phyloP scores from a whole-genome alignment of 2,113 vertebrate species.

The Poicephalus gulielmi region DNA sequence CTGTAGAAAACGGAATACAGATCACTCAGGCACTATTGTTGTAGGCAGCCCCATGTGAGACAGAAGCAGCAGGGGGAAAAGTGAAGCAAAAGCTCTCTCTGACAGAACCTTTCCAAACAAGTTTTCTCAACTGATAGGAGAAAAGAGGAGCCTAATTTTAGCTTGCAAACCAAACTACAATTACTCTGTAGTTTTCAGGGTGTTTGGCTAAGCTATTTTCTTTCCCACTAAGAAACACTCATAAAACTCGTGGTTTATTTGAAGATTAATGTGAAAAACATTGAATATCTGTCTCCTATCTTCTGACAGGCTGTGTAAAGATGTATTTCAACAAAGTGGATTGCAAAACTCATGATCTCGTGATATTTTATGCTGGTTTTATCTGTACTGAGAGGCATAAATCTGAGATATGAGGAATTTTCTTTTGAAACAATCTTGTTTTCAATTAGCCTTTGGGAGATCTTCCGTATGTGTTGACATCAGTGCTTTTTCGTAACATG shows the following conservation, averaged over 20 bases:
- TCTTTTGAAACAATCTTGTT: conserved; percentile 6
- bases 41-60: conserved; percentile 32
- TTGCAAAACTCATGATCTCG: conserved; percentile 35
- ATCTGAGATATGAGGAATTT: not conserved
- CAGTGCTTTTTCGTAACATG: not conserved
- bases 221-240: conserved; percentile 29
- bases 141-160: conserved; percentile 16
- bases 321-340: conserved; percentile 1
- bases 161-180: not conserved
- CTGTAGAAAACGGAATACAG: conserved; percentile 64
- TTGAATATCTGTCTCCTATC: conserved; percentile 8
- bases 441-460: not conserved
- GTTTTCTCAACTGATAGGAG: conserved; percentile 20
- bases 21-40: conserved; percentile 64
- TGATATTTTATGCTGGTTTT: not conserved
- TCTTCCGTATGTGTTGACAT: not conserved
- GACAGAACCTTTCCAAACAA: conserved; percentile 43
- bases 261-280: conserved; percentile 34
- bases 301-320: conserved; percentile 29
- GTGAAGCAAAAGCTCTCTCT: conserved; percentile 49
- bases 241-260: conserved; percentile 27
- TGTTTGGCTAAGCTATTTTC: conserved; percentile 12
- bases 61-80: not conserved
- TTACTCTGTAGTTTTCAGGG: conserved; percentile 39
- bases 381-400: not conserved